Evolutionary conservation across 2,888 invertebrate species (phyloP).

Genomic region (Tetramorium bicarinatum): DNA sequence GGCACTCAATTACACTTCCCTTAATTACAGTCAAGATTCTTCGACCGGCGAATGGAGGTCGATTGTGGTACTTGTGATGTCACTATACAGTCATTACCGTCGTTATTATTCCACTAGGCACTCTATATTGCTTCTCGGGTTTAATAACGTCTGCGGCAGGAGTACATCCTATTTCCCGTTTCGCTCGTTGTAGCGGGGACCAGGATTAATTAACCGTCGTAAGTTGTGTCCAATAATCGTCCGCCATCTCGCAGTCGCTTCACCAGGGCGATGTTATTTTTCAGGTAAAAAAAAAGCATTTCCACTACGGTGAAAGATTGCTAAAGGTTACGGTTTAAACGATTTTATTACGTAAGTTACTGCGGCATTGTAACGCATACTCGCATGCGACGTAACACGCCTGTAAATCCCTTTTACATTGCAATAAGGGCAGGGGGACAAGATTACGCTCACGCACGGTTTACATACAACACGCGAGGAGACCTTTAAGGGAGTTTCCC

Average conservation of each 20-base stretch:
- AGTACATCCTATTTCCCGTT: conserved; percentile 57
- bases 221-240: conserved; percentile 33
- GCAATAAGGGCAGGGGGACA: conserved; percentile 40
- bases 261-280: conserved; percentile 39
- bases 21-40: conserved; percentile 53
- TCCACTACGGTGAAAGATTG: not conserved
- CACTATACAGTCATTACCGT: conserved; percentile 64
- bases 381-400: conserved; percentile 8
- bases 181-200: conserved; percentile 54
- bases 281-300: conserved; percentile 12
- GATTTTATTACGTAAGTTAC: conserved; percentile 26
- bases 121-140: conserved; percentile 60
- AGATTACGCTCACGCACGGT: conserved; percentile 57
- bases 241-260: conserved; percentile 14
- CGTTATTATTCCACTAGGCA: conserved; percentile 64
- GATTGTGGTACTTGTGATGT: conserved; percentile 57
- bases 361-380: conserved; percentile 21
- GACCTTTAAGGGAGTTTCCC: conserved; percentile 71
- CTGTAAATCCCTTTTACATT: conserved; percentile 52
- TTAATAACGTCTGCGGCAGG: conserved; percentile 69
- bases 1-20: conserved; percentile 59
- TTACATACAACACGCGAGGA: conserved; percentile 59
- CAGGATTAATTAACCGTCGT: conserved; percentile 70
- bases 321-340: conserved; percentile 18
- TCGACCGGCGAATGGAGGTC: conserved; percentile 45